Conservation (phyloP, 1,140 invertebrate genomes). For the Rhizoglyphus robini region DNA sequence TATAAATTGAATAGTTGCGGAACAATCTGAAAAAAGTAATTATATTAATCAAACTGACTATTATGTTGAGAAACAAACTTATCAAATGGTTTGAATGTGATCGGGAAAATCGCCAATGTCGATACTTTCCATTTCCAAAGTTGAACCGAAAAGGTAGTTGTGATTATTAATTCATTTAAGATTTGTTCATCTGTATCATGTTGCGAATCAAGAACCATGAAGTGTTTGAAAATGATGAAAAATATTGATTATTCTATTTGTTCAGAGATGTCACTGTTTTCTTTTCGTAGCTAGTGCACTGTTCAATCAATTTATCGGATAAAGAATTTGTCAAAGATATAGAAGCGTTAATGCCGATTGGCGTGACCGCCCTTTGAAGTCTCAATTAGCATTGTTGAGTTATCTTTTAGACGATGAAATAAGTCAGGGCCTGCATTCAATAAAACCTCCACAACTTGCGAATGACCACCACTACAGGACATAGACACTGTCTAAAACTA, state of each 20-base stretch:
- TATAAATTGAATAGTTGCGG: too few relatives aligned
- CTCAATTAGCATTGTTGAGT: conserved; percentile 95
- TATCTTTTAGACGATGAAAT: conserved; percentile 86
- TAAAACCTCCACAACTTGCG: conserved; percentile 77
- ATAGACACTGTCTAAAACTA: too few relatives aligned
- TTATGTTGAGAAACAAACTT: too few relatives aligned
- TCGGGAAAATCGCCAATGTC: too few relatives aligned
- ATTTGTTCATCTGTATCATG: background rate
- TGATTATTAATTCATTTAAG: background rate
- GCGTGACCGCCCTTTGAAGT: conserved; percentile 94
- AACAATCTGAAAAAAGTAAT: too few relatives aligned
- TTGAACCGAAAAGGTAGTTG: too few relatives aligned
- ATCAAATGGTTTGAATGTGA: too few relatives aligned
- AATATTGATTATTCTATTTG: background rate
- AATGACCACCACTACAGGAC: conserved; percentile 88
- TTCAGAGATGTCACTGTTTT: background rate
- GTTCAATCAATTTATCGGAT: background rate
- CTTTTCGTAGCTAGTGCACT: background rate
- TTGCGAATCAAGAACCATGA: background rate
- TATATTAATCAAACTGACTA: too few relatives aligned
- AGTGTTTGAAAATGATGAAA: background rate
- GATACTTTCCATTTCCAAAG: too few relatives aligned
- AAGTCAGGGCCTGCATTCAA: conserved; percentile 81
- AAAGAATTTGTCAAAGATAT: background rate
- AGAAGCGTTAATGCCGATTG: background rate